Evolutionary conservation across 2,797 vertebrate genomes (phyloP).

Genomic region (Hoplostethus mediterraneus): DNA sequence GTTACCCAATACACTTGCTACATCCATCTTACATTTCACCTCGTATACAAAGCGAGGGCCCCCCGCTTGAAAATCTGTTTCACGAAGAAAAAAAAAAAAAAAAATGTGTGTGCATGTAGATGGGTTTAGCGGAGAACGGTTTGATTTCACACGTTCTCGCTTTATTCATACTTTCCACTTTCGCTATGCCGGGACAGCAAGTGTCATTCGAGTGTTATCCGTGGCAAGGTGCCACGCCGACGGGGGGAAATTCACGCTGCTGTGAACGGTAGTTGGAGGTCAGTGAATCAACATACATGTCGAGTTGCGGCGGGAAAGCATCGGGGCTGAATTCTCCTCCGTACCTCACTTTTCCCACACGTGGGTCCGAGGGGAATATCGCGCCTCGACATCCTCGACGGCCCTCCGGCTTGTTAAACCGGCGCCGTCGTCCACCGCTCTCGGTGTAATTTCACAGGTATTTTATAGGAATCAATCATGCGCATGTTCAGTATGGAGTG

Average conservation of each 20-base stretch:
- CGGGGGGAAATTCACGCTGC: constrained; percentile 10
- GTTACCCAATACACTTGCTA: constrained; percentile 39
- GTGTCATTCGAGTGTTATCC: constrained; percentile 43
- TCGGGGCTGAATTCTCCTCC: not conserved
- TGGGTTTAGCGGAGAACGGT: constrained; percentile 27
- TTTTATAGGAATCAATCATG: constrained; percentile 31
- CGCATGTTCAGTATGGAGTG: not conserved
- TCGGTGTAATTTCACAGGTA: constrained; percentile 1
- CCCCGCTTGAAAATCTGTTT: not conserved
- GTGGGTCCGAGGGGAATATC: not conserved
- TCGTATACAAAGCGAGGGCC: constrained; percentile 2
- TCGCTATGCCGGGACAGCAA: not conserved
- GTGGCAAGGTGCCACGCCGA: constrained; percentile 9
- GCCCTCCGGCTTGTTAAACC: constrained; percentile 31
- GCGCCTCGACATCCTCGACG: not conserved
- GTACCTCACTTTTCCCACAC: constrained; percentile 31
- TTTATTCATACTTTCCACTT: constrained; percentile 30
- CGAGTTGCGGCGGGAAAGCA: constrained; percentile 30
- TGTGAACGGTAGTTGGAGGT: constrained; percentile 48
- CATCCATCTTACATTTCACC: constrained; percentile 23
- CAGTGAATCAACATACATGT: constrained; percentile 35
- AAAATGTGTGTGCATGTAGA: constrained; percentile 35
- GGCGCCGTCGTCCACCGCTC: not conserved
- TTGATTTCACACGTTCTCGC: not conserved
- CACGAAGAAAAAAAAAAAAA: not conserved